Base-by-base conservation (phyloP, 2,797 vertebrate genomes). In the Varecia variegata region DNA sequence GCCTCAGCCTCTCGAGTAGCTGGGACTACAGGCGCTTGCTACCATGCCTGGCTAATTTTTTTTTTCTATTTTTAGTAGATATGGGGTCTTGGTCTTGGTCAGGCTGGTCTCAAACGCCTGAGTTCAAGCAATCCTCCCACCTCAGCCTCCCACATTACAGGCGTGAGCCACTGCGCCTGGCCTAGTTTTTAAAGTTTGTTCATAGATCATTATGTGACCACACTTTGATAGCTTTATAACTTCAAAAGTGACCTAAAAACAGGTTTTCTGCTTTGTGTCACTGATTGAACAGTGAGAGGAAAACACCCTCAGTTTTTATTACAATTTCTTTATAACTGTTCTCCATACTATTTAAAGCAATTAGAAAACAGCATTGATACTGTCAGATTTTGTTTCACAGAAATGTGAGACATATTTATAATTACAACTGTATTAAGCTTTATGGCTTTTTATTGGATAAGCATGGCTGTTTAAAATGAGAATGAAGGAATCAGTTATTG, bases 241-340 rank as follows among this genome's bases (percentile, higher is more conserved):
- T 74, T 90, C 47, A 17, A 70, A 86, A n/a, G 35, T 81, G 17
- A 3, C 10, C 10, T 85, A 60, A 76, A 84, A 50, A 65, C 7
- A 74, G 67, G 56, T 68, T 84, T 80, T 52, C 9, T 80, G 60
- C 30, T 60, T 30, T 21, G 30, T n/a, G 54, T 54, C 30, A 81
- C 0, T 45, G 17, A 60, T 38, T 93, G 38, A 80, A 47, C 3
- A 65, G 17, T 38, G 62, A 82, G 23, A 81, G 7, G 58, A 73
- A 93, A 74, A 60, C 8, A 38, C 0, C 27, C 45, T 62, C 27
- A 13, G 30, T 32, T 65, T 65, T 76, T 71, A 73, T 99, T 98
- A 99, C 0, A 52, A 35, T 85, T 70, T 89, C 50, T 83, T 88
- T 71, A 70, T 20, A 83, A 84, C 7, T 60, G 30, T 14, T 86